A percentile compares a stretch with the other conserved stretches of the same genome.
These are phyloP conservation scores for Scarus forsteni DNA, from an alignment of 2,797 vertebrate species.

Conservation along the genomic window DNA sequence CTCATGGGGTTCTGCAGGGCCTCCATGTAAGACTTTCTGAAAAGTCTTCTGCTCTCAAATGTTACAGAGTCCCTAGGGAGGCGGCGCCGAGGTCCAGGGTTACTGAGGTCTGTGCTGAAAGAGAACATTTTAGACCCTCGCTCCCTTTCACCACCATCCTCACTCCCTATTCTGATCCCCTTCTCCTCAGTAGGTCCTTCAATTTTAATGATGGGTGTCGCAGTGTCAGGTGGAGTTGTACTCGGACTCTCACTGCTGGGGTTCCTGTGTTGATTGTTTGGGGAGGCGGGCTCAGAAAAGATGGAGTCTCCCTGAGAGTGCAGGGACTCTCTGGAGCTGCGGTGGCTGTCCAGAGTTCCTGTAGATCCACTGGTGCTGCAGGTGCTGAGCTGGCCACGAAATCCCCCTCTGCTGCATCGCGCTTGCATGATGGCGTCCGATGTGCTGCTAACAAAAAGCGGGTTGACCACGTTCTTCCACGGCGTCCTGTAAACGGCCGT, in stretches of 20 bases:
- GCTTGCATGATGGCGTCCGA: constrained; percentile 83
- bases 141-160: constrained; percentile 49
- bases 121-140: constrained; percentile 72
- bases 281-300: constrained; percentile 75
- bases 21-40: constrained; percentile 92
- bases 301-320: constrained; percentile 84
- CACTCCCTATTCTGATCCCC: constrained; percentile 15
- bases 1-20: constrained; percentile 91
- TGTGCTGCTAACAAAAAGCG: constrained; percentile 83
- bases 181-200: constrained; percentile 39
- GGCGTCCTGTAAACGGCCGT: constrained; percentile 84
- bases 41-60: constrained; percentile 86
- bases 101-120: constrained; percentile 81
- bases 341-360: constrained; percentile 84
- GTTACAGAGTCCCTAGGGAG: constrained; percentile 80
- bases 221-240: constrained; percentile 7
- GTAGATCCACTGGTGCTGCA: constrained; percentile 82
- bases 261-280: constrained; percentile 44
- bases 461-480: constrained; percentile 89
- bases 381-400: constrained; percentile 77
- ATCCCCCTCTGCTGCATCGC: constrained; percentile 65
- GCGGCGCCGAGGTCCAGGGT: constrained; percentile 74
- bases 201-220: constrained; percentile 45
- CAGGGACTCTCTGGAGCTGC: constrained; percentile 84
- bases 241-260: constrained; percentile 43